These are phyloP conservation scores for Oceanodroma leucorhoa DNA, from an alignment of 2,797 vertebrate species.

Conservation along the genomic window DNA sequence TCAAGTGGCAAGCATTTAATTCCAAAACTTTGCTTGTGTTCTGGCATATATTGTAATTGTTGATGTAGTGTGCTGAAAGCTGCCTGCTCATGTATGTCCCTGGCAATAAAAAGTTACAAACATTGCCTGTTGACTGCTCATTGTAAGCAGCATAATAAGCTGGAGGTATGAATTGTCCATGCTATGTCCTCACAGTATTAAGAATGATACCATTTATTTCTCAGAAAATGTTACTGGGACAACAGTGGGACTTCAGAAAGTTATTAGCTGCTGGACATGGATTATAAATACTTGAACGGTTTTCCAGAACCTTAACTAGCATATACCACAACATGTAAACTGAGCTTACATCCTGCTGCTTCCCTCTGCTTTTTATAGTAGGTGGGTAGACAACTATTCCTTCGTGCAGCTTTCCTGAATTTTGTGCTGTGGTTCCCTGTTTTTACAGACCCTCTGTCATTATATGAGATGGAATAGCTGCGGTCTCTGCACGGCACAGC, in stretches of 20 bases:
- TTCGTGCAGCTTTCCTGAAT: not conserved
- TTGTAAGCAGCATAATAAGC: not conserved
- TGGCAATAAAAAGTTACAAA: not conserved
- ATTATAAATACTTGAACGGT: not conserved
- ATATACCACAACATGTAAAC: not conserved
- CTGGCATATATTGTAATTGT: not conserved
- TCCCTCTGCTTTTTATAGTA: not conserved
- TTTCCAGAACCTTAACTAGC: not conserved
- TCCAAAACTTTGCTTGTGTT: not conserved
- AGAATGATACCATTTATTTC: not conserved
- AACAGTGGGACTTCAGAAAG: not conserved
- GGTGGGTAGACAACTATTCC: not conserved
- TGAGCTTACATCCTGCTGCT: not conserved
- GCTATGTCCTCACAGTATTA: not conserved
- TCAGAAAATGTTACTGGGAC: not conserved
- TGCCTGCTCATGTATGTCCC: not conserved
- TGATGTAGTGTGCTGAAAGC: not conserved
- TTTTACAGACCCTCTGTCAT: not conserved
- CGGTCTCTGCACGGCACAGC: not conserved
- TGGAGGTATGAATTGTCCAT: rapidly evolving
- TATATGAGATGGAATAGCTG: not conserved
- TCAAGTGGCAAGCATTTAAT: not conserved
- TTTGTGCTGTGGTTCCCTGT: not conserved
- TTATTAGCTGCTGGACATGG: not conserved
- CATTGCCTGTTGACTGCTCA: not conserved